Base-by-base conservation (phyloP, 1,140 invertebrate genomes). In the Lepidotrigona ventralis region DNA sequence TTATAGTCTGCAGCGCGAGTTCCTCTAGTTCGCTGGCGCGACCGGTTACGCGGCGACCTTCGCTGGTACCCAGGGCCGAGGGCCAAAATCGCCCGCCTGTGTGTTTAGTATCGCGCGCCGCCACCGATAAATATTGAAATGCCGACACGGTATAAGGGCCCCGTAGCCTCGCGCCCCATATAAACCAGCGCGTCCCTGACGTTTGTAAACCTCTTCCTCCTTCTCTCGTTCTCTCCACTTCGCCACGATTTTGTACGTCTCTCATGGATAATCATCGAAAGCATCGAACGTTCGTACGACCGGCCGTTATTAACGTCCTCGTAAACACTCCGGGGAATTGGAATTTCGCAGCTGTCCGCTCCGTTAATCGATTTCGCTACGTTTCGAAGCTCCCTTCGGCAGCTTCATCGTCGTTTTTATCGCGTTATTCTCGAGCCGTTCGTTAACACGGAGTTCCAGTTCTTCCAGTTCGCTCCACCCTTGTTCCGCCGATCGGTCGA, bases 31-130 rank as follows among this genome's bases (percentile, higher is more conserved):
- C 53, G 66, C 26, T 85, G 23, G 63, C 46, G 63, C 74, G 84
- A 85, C 63, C 81, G 77, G 83, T 91, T 90, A 88, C 83, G 84
- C 84, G 88, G 88, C 76, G 92, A 89, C 92, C 92, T 93, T 93
- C 90, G 86, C 60, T 0, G 33, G 58, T 73, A 72, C 89, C 86
- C 91, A 90, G 86, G 89, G 88, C 87, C 91, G 91, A 93, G 91
- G 93, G 92, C 91, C 91, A 92, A 93, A 92, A 92, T 77, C 70
- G 86, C 90, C 84, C 79, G 84, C 6, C 8, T 46, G 63, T 73
- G 51, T 79, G 85, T 88, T 89, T 85, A 83, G 86, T 83, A 85
- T 85, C 85, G 84, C 81, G 78, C 69, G 79, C 46, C 69, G 58
- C 29, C 72, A 46, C 82, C 87, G 81, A 90, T 88, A 89, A 88